Evolutionary conservation across 2,797 vertebrate species (phyloP).

Genomic region (Hippopotamyrus pictus): DNA sequence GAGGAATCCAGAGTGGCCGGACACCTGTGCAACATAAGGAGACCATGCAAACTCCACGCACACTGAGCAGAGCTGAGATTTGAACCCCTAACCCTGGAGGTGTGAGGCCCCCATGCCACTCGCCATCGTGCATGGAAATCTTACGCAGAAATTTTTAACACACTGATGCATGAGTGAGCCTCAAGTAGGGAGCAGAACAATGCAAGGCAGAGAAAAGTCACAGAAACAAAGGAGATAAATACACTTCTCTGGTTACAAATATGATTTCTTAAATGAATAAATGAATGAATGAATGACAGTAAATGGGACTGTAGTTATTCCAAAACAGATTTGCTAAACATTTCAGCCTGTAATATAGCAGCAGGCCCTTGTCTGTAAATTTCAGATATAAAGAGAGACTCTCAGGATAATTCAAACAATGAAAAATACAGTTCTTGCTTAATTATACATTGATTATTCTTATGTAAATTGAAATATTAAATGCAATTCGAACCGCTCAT

Average conservation of each 20-base stretch:
- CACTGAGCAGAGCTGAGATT: not conserved
- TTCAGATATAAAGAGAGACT: not conserved
- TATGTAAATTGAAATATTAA: not conserved
- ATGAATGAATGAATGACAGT: not conserved
- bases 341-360: not conserved
- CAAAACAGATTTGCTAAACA: not conserved
- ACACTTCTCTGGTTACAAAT: not conserved
- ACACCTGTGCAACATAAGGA: not conserved
- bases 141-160: not conserved
- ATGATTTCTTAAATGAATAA: not conserved
- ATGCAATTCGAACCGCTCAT: not conserved
- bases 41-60: not conserved
- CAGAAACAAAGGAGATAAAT: not conserved
- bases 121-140: not conserved
- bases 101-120: not conserved
- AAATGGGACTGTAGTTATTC: not conserved
- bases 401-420: not conserved
- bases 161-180: not conserved
- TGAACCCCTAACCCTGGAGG: not conserved
- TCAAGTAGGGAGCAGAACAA: not conserved
- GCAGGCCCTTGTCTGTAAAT: not conserved
- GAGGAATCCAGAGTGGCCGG: not conserved
- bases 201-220: not conserved
- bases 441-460: not conserved
- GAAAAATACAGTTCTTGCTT: not conserved